phyloP scores from a whole-genome alignment of 2,797 vertebrate genomes.

The Malacoraja senta region DNA sequence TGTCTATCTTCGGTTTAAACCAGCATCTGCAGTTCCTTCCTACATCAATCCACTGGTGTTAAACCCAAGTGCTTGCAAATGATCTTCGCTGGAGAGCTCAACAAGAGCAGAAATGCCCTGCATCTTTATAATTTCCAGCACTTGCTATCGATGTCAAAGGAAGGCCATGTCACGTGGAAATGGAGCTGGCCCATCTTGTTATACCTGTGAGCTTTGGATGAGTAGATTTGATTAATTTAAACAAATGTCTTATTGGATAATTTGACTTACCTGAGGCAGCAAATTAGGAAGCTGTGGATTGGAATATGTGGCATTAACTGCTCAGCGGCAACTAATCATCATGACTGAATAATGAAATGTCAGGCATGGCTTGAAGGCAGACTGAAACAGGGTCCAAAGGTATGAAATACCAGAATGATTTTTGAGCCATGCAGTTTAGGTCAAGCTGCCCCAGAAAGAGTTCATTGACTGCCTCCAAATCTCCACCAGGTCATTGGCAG shows the following conservation, averaged over 20 bases:
- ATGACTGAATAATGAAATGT: not conserved
- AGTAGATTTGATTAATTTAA: not conserved
- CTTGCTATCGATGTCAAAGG: not conserved
- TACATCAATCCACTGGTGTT: not conserved
- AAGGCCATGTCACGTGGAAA: not conserved
- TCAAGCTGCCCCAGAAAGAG: not conserved
- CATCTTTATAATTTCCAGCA: not conserved
- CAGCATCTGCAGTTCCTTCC: too few relatives aligned
- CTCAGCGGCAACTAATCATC: not conserved
- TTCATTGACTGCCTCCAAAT: not conserved
- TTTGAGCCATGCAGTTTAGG: not conserved
- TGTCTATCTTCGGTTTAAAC: too few relatives aligned
- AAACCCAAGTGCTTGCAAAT: not conserved
- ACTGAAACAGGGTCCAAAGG: not conserved
- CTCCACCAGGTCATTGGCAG: not conserved
- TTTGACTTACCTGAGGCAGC: not conserved
- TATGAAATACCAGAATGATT: not conserved
- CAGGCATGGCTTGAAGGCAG: not conserved
- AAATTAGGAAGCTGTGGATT: not conserved
- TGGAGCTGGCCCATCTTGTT: not conserved
- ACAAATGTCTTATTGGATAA: not conserved
- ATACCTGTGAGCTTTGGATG: too few relatives aligned
- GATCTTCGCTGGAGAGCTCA: not conserved
- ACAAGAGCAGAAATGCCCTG: not conserved
- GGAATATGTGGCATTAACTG: slow-evolving; percentile 8